Percentiles rank a stretch among this genome's conserved stretches.
phyloP scores from a whole-genome alignment of 2,113 vertebrate genomes.

The Leptocoma aspasia region DNA sequence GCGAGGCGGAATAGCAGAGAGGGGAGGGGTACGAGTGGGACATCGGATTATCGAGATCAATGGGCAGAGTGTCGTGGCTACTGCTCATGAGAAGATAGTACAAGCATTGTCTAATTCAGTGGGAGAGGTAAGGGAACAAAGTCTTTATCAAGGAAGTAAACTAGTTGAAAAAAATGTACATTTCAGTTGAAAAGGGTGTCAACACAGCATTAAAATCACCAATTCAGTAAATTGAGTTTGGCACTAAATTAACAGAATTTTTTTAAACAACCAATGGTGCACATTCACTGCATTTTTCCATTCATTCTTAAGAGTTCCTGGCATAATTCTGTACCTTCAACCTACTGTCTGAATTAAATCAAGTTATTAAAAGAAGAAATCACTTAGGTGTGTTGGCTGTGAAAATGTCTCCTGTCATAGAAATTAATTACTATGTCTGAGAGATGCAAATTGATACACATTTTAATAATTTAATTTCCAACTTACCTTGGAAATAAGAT shows the following conservation, averaged over 20 bases:
- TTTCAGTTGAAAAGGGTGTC: neutral
- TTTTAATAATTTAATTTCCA: neutral
- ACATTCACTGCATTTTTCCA: neutral
- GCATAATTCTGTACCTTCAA: neutral
- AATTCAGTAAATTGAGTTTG: neutral
- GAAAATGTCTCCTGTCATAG: neutral
- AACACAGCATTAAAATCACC: neutral
- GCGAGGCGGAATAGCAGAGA: slow-evolving; percentile 96
- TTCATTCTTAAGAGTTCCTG: neutral
- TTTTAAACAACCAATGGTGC: neutral
- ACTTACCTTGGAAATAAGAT: neutral
- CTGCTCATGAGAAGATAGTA: slow-evolving; percentile 97
- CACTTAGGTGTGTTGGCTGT: neutral
- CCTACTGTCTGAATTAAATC: neutral
- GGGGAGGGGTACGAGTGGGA: slow-evolving; percentile 93
- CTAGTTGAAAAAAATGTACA: neutral
- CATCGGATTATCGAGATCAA: slow-evolving; percentile 99
- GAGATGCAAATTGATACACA: neutral
- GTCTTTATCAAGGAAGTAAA: neutral
- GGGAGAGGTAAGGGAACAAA: slow-evolving; percentile 84
- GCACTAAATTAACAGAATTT: neutral
- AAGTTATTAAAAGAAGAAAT: neutral
- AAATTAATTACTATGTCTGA: neutral
- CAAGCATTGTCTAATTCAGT: slow-evolving; percentile 97
- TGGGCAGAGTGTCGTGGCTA: slow-evolving; percentile 95